A percentile compares a stretch with the other conserved stretches of the same genome.
These are phyloP conservation scores for Meandrusa payeni DNA, from an alignment of 2,888 invertebrate genomes.

Conservation along the genomic window DNA sequence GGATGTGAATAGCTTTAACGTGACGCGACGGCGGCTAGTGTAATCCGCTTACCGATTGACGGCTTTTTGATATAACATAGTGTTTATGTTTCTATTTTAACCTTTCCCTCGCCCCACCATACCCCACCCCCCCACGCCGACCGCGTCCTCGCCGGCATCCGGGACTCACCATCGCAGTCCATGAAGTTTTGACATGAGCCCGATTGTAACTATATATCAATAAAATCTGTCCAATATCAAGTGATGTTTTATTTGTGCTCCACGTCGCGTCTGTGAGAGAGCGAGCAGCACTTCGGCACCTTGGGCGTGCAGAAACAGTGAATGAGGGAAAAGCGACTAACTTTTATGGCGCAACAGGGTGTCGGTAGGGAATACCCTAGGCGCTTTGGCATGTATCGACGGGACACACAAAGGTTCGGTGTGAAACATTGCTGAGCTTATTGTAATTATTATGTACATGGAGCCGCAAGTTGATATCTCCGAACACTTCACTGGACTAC, in stretches of 20 bases:
- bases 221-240: conserved; percentile 73
- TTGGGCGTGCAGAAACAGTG: no score
- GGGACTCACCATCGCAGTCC: conserved; percentile 24
- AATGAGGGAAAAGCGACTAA: no score
- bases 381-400: no score
- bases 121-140: conserved; percentile 21
- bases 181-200: conserved; percentile 56
- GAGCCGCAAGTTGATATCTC: no score
- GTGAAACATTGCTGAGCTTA: no score
- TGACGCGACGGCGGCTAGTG: conserved; percentile 44
- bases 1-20: conserved; percentile 52
- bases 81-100: conserved; percentile 76
- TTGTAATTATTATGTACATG: no score
- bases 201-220: conserved; percentile 72
- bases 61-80: conserved; percentile 73
- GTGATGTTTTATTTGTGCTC: conserved; percentile 45
- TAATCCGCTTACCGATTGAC: conserved; percentile 57
- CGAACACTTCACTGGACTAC: no score
- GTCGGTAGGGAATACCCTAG: no score
- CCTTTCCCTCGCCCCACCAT: conserved; percentile 31
- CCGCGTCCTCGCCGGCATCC: neutral
- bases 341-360: no score
- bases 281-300: no score
- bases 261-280: no score
- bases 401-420: no score